Base-by-base conservation (phyloP, 2,113 vertebrate species). In the Xyrauchen texanus region DNA sequence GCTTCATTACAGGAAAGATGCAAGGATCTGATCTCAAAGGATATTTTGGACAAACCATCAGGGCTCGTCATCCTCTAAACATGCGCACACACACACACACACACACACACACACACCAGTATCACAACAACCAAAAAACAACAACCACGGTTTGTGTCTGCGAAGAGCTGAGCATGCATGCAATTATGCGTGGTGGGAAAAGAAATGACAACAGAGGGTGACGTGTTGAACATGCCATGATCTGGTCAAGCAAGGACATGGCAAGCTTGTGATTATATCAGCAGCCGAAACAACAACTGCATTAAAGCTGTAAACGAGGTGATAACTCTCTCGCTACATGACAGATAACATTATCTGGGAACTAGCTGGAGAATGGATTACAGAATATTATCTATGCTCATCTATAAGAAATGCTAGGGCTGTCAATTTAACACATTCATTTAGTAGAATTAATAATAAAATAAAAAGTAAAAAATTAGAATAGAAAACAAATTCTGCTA, bases 1-100 rank as follows among this genome's bases (percentile, higher is more conserved):
- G 82, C 78, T 87, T 93, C 88, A 90, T 92, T 91, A 91, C 85
- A 88, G 82, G 78, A 4, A 6, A 81, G 76, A 88, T 84, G 87
- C 88, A 86, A 60, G 80, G 76, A 84, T 90, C 64, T 77, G 81
- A 86, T 91, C 91, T 88, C 91, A 69, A 82, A 89, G 88, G 91
- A 91, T 79, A 82, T 42, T 69, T 76, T 74, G 84, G 89, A 91
- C 88, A 86, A 80, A 81, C 81, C 87, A 72, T 82, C 75, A 70
- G 69, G 66, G 71, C 68, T 75, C 70, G 64, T 52, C 55, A 62
- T 57, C 70, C 34, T 16, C 69, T 60, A 46, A 66, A 34, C 21
- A 34, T 3, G 3, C 21, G 3, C 21, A 34, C 21, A 34, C 21
- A 34, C 21, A 34, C 21, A 34, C 21, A 34, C 21, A 68, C 66